These are phyloP conservation scores for Cactoblastis cactorum DNA, from an alignment of 2,888 invertebrate species.

Conservation along the genomic window DNA sequence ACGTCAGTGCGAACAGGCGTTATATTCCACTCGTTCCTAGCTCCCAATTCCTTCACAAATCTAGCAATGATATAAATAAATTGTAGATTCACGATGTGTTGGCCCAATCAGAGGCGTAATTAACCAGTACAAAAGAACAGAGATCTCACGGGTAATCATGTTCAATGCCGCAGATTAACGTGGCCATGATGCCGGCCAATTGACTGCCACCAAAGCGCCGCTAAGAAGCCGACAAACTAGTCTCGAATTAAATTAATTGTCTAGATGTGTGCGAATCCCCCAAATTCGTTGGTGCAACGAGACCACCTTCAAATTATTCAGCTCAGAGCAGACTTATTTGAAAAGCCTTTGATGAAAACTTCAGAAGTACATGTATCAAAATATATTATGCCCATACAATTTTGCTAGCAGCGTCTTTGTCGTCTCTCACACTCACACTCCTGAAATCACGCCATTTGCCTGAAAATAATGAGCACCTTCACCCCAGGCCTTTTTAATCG, in stretches of 20 bases:
- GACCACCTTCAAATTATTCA: neutral
- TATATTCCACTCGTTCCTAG: neutral
- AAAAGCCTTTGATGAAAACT: too few species aligned
- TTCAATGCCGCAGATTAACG: neutral
- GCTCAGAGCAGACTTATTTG: too few species aligned
- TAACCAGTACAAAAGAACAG: constrained; percentile 1
- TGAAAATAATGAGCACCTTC: neutral
- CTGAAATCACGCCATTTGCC: too few species aligned
- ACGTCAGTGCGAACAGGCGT: constrained; percentile 15
- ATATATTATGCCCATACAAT: too few species aligned
- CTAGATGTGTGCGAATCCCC: neutral
- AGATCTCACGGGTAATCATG: neutral
- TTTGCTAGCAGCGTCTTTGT: too few species aligned
- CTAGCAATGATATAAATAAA: neutral
- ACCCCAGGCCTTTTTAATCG: constrained; percentile 1
- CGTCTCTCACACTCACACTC: too few species aligned
- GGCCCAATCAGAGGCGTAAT: constrained; percentile 4
- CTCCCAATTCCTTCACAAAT: neutral
- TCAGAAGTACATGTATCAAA: too few species aligned
- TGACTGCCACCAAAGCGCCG: constrained; percentile 1
- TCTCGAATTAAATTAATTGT: neutral
- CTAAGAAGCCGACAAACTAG: neutral
- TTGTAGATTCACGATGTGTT: neutral
- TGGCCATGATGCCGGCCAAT: constrained; percentile 1
- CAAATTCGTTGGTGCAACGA: neutral